These are phyloP conservation scores for Perizoma affinitatum DNA, from an alignment of 2,888 invertebrate species.

Conservation along the genomic window DNA sequence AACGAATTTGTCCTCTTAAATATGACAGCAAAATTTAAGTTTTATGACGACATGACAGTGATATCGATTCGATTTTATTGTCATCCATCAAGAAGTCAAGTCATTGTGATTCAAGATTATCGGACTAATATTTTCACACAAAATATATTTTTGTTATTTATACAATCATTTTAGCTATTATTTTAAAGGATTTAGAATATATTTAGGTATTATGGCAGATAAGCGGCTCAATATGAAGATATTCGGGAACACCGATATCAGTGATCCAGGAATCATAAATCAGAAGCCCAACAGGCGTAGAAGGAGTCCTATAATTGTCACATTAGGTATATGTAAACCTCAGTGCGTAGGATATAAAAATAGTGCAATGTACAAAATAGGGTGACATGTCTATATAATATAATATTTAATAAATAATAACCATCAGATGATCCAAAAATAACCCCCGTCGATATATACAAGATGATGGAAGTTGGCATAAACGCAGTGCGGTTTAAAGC, in stretches of 20 bases:
- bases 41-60: too few species aligned
- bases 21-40: too few species aligned
- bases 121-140: too few species aligned
- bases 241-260: slow-evolving; percentile 46
- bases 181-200: slow-evolving; percentile 2
- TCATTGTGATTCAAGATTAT: too few species aligned
- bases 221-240: slow-evolving; percentile 13
- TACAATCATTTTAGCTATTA: neutral
- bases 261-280: slow-evolving; percentile 37
- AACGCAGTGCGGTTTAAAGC: slow-evolving; percentile 66
- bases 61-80: too few species aligned
- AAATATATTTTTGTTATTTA: neutral
- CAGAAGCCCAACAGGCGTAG: slow-evolving; percentile 39
- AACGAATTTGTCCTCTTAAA: too few species aligned
- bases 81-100: too few species aligned
- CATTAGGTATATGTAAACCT: slow-evolving; percentile 46
- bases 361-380: too few species aligned
- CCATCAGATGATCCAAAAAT: slow-evolving; percentile 50
- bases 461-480: slow-evolving; percentile 78
- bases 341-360: too few species aligned
- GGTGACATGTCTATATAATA: too few species aligned
- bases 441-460: slow-evolving; percentile 65
- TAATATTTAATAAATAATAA: too few species aligned
- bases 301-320: slow-evolving; percentile 54
- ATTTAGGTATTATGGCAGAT: slow-evolving; percentile 11